Conservation (phyloP, 2,113 vertebrate species). For the Vanacampus margaritifer region DNA sequence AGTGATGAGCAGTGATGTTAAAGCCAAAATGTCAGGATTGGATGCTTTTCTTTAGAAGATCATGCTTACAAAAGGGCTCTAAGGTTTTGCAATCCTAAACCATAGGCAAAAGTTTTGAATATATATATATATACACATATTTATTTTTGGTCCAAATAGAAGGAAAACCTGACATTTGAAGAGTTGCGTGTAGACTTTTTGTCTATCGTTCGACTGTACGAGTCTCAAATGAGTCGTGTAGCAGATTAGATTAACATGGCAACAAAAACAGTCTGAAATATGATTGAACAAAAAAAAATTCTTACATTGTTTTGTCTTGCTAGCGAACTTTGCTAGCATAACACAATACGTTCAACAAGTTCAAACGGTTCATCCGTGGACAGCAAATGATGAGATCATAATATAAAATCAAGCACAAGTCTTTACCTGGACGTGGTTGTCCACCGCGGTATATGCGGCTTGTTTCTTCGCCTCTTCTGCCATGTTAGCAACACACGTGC, state of each 20-base stretch:
- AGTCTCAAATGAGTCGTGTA: not conserved
- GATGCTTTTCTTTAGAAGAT: no score
- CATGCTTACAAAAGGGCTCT: no score
- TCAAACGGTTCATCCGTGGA: not conserved
- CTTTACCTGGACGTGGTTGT: constrained; percentile 72
- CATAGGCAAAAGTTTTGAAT: no score
- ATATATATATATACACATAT: no score
- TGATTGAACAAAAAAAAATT: not conserved
- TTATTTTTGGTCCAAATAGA: no score
- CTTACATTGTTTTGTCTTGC: no score
- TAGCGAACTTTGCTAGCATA: not conserved
- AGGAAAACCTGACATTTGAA: no score
- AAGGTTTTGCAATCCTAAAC: no score
- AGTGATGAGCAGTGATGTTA: no score
- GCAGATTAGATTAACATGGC: not conserved
- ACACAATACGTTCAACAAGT: not conserved
- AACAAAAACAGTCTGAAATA: not conserved
- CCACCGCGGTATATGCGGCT: constrained; percentile 69
- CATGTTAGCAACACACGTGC: constrained; percentile 44
- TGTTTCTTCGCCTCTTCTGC: constrained; percentile 76
- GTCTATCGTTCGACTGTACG: not conserved
- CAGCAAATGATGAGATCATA: not conserved
- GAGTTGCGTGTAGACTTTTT: no score
- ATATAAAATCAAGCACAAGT: not conserved
- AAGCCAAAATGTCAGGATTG: no score